Conservation (phyloP, 2,888 invertebrate species). For the Thumatha senex region DNA sequence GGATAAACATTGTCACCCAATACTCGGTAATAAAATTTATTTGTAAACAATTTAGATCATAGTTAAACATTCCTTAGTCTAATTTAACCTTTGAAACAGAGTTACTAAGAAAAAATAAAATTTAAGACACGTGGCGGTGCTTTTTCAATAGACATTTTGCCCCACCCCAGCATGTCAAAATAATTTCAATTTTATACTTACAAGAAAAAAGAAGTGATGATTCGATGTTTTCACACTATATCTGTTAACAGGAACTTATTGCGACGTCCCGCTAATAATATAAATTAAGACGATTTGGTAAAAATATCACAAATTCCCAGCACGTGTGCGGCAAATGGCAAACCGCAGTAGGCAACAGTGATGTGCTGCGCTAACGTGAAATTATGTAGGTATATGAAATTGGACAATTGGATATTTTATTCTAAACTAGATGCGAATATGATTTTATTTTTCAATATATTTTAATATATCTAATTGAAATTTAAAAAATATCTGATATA, state of each 20-base stretch:
- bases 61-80: slow-evolving; percentile 1
- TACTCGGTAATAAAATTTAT: neutral
- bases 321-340: slow-evolving; percentile 82
- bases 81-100: slow-evolving; percentile 31
- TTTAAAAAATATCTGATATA: no score
- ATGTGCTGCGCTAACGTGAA: slow-evolving; percentile 4
- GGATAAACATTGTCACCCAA: slow-evolving; percentile 11
- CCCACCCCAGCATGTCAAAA: slow-evolving; percentile 77
- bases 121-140: slow-evolving; percentile 80
- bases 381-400: neutral
- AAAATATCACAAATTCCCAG: slow-evolving; percentile 80
- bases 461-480: no score
- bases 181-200: slow-evolving; percentile 61
- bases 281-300: slow-evolving; percentile 69
- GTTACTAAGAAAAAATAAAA: slow-evolving; percentile 52
- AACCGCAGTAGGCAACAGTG: slow-evolving; percentile 65
- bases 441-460: no score
- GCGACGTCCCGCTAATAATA: slow-evolving; percentile 53
- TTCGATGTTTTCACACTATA: slow-evolving; percentile 56
- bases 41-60: no score
- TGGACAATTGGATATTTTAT: no score
- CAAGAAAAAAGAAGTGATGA: slow-evolving; percentile 55
- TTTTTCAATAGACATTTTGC: slow-evolving; percentile 71
- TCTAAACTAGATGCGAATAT: no score
- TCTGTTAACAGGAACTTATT: slow-evolving; percentile 49